Conservation (phyloP, 2,888 invertebrate genomes). For the Achlya flavicornis region DNA sequence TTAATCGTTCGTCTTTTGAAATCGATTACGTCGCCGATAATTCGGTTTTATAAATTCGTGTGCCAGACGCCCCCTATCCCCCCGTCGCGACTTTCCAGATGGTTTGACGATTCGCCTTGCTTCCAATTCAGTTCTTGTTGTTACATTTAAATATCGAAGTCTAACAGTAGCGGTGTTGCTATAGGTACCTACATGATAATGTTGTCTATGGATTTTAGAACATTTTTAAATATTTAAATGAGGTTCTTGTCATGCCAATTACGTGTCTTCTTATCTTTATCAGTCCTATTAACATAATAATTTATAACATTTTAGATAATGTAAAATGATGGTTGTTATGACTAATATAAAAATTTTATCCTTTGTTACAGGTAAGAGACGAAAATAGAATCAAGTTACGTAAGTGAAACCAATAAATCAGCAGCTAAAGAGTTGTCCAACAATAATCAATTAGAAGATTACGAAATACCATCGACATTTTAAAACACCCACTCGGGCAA, state of each 20-base stretch:
- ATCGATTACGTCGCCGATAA: conserved; percentile 47
- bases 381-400: conserved; percentile 12
- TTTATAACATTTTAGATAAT: no score
- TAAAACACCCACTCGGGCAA: conserved; percentile 49
- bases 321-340: conserved; percentile 5
- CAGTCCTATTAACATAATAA: no score
- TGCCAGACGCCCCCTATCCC: conserved; percentile 39
- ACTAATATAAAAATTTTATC: conserved; percentile 19
- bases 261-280: no score
- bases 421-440: not conserved
- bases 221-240: not conserved
- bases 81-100: conserved; percentile 64
- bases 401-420: conserved; percentile 14
- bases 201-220: not conserved
- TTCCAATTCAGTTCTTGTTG: conserved; percentile 27
- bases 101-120: conserved; percentile 53
- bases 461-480: conserved; percentile 51
- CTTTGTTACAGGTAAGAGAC: conserved; percentile 59
- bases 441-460: conserved; percentile 24
- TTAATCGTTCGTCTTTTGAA: conserved; percentile 16
- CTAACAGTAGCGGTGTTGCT: conserved; percentile 34
- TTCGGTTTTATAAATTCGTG: conserved; percentile 58
- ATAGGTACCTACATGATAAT: conserved; percentile 25
- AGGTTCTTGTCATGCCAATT: no score
- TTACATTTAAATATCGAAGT: conserved; percentile 63